Evolutionary conservation across 2,888 invertebrate species (phyloP).

Genomic region (Leucoma salicis): DNA sequence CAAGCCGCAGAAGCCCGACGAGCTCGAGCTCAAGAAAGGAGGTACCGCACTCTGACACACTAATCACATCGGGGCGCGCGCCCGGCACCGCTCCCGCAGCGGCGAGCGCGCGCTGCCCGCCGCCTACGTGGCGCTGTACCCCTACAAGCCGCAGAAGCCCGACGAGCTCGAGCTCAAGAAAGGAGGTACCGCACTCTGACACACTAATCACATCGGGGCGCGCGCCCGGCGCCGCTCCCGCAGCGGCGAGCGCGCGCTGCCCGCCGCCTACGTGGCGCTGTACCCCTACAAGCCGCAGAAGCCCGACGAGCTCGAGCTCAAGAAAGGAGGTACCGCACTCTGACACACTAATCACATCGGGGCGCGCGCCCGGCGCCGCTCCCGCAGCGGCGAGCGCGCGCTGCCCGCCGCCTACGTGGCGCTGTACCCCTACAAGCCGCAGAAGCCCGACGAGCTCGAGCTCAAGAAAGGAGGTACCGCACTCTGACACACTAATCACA

Average conservation of each 20-base stretch:
- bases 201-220: no score
- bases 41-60: no score
- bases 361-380: no score
- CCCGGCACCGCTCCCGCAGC: conserved; percentile 65
- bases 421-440: conserved; percentile 93
- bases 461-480: conserved; percentile 89
- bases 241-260: conserved; percentile 80
- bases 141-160: conserved; percentile 92
- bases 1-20: conserved; percentile 93
- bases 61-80: no score
- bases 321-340: conserved; percentile 89
- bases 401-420: conserved; percentile 91
- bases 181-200: no score
- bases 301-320: conserved; percentile 91
- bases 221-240: no score
- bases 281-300: conserved; percentile 95
- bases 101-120: conserved; percentile 84
- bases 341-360: no score
- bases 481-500: no score
- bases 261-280: conserved; percentile 90
- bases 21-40: conserved; percentile 92
- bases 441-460: conserved; percentile 93
- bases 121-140: conserved; percentile 91
- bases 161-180: conserved; percentile 93
- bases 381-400: conserved; percentile 71